A percentile compares a stretch with the other conserved stretches of the same genome.
phyloP scores from a whole-genome alignment of 2,113 vertebrate genomes.

The Dicaeum eximium region DNA sequence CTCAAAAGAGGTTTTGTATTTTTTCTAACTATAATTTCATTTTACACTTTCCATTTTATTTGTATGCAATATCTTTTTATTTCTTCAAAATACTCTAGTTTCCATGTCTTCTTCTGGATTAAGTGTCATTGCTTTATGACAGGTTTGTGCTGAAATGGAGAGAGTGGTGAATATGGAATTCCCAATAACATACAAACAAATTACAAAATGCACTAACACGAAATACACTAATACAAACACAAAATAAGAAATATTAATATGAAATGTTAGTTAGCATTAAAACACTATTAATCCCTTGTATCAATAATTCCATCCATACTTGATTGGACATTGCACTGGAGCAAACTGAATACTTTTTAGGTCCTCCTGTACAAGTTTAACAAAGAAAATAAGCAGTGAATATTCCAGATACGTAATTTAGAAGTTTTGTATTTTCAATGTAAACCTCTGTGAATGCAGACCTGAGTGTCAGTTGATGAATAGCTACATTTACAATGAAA shows the following conservation, averaged over 20 bases:
- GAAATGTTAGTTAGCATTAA: not conserved
- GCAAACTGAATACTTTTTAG: not conserved
- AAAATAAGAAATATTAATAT: not conserved
- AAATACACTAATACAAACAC: not conserved
- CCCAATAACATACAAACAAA: not conserved
- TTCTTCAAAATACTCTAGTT: not conserved
- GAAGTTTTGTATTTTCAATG: not conserved
- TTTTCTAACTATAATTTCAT: not conserved
- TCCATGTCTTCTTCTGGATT: not conserved
- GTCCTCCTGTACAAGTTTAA: not conserved
- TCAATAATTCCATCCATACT: not conserved
- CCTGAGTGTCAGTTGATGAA: not conserved
- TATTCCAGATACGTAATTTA: not conserved
- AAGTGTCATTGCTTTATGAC: not conserved
- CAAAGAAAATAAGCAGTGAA: not conserved
- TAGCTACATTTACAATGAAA: not conserved
- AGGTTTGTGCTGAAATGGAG: not conserved
- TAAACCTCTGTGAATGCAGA: not conserved
- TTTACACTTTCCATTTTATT: not conserved
- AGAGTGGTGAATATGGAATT: not conserved
- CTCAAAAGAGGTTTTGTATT: not conserved
- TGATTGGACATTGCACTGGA: not conserved
- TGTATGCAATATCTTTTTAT: not conserved
- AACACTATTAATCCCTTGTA: not conserved
- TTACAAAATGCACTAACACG: not conserved